Evolutionary conservation across 2,113 vertebrate genomes (phyloP).

Genomic region (Gambusia holbrooki): DNA sequence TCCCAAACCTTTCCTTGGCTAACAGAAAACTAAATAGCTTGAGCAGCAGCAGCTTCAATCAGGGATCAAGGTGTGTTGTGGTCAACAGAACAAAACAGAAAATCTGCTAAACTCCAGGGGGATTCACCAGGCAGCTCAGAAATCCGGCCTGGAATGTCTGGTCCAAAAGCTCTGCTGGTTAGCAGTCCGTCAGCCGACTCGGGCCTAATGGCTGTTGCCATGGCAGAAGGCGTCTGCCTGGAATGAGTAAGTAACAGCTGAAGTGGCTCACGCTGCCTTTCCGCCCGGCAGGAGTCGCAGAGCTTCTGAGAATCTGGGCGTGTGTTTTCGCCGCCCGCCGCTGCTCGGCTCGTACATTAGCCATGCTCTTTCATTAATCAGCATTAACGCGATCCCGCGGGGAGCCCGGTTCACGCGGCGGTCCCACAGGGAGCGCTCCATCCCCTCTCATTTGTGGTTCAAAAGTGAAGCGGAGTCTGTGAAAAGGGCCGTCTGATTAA

Average conservation of each 20-base stretch:
- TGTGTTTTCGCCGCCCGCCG: constrained; percentile 26
- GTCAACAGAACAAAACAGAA: neutral
- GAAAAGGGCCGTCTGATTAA: constrained; percentile 51
- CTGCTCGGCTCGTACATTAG: constrained; percentile 47
- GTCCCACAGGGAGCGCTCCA: constrained; percentile 45
- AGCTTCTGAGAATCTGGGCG: constrained; percentile 36
- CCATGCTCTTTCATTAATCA: constrained; percentile 71
- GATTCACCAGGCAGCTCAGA: constrained; percentile 14
- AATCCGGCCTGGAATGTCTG: constrained; percentile 49
- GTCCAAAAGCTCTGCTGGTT: constrained; percentile 53
- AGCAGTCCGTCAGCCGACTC: constrained; percentile 56
- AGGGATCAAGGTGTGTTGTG: neutral
- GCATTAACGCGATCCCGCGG: constrained; percentile 51
- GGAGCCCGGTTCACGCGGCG: constrained; percentile 38
- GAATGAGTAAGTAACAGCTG: constrained; percentile 72
- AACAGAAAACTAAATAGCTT: neutral
- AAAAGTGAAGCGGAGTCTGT: constrained; percentile 48
- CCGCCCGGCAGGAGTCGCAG: constrained; percentile 15
- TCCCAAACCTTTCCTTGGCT: neutral
- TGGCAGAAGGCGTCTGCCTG: constrained; percentile 69
- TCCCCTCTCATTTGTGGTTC: constrained; percentile 53
- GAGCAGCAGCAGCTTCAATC: neutral
- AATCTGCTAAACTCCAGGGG: constrained; percentile 1
- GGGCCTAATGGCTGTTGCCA: constrained; percentile 68
- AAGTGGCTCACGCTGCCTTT: constrained; percentile 44